phyloP scores from a whole-genome alignment of 2,113 vertebrate species.

The Podilymbus podiceps region DNA sequence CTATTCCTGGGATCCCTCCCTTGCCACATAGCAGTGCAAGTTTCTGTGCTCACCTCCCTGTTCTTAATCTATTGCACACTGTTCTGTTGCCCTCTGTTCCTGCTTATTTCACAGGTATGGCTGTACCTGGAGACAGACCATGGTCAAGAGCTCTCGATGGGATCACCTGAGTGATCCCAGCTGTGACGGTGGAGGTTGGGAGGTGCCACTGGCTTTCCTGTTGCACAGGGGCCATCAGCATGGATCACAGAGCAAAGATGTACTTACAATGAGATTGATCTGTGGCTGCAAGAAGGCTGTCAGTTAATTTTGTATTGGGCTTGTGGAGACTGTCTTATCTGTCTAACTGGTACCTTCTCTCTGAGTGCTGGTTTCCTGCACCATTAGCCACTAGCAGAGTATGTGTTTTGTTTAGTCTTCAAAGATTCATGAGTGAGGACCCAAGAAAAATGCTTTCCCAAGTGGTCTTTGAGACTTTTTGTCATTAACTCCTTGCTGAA shows the following conservation, averaged over 20 bases:
- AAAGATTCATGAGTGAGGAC: not conserved
- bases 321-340: not conserved
- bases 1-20: not conserved
- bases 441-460: not conserved
- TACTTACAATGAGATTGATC: not conserved
- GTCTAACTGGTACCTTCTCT: not conserved
- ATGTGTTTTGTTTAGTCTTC: not conserved
- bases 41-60: not conserved
- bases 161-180: not conserved
- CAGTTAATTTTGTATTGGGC: not conserved
- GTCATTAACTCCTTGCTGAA: not conserved
- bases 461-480: not conserved
- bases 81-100: not conserved
- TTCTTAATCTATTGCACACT: not conserved
- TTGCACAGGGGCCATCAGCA: not conserved
- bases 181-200: not conserved
- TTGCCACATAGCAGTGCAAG: not conserved
- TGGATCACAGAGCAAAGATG: not conserved
- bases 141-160: not conserved
- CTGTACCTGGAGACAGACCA: not conserved
- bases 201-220: not conserved
- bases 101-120: not conserved
- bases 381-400: not conserved
- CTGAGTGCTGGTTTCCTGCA: not conserved
- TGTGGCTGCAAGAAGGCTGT: not conserved